A percentile compares a stretch with the other conserved stretches of the same genome.
Evolutionary conservation across 2,888 invertebrate species (phyloP).

Genomic region (Agelastica alni): DNA sequence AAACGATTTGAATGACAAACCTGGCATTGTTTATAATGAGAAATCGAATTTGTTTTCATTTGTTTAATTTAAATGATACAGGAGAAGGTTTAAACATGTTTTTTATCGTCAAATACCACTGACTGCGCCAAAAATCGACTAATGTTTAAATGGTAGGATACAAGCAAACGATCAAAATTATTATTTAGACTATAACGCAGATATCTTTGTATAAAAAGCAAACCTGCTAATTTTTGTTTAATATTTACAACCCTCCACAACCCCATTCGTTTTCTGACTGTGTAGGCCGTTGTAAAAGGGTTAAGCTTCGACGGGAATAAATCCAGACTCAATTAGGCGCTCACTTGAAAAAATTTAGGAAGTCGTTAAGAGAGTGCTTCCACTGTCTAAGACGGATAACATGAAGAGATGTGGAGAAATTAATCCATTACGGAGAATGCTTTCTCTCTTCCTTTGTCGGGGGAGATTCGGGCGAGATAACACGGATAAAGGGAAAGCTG

Average conservation of each 20-base stretch:
- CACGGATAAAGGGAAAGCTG: constrained; percentile 20
- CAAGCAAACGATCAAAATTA: too few species aligned
- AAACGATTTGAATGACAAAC: too few species aligned
- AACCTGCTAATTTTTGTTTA: neutral
- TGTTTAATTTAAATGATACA: too few species aligned
- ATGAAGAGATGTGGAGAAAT: constrained; percentile 30
- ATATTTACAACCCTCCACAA: neutral
- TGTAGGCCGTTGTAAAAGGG: constrained; percentile 16
- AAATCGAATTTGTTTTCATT: too few species aligned
- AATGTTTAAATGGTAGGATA: too few species aligned
- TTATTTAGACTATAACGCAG: too few species aligned
- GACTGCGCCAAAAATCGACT: too few species aligned
- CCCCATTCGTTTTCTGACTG: neutral
- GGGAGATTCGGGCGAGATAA: constrained; percentile 24
- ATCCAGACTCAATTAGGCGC: constrained; percentile 27
- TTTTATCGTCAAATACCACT: too few species aligned
- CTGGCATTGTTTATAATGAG: too few species aligned
- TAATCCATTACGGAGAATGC: constrained; percentile 35
- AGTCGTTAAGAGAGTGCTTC: constrained; percentile 29
- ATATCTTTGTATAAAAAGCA: too few species aligned
- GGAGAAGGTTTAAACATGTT: too few species aligned
- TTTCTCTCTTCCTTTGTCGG: constrained; percentile 18
- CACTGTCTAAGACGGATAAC: constrained; percentile 22
- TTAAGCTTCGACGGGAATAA: constrained; percentile 22
- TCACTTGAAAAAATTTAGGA: constrained; percentile 24